Conservation (phyloP, 2,888 invertebrate genomes). For the Amorpha juglandis region DNA sequence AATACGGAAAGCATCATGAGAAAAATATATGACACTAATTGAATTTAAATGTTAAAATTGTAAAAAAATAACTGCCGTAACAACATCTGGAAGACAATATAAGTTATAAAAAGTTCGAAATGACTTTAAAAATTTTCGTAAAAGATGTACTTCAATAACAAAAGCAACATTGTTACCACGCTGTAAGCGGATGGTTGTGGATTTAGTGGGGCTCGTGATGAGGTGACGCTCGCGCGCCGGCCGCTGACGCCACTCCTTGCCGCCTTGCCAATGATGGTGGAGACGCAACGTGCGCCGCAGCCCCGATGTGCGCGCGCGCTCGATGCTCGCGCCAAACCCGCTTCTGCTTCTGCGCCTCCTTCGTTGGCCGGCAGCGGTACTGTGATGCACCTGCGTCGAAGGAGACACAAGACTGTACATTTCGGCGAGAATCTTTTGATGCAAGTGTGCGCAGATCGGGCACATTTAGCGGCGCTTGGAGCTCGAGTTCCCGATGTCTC, state of each 20-base stretch:
- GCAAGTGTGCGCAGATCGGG: constrained; percentile 90
- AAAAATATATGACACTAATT: not conserved
- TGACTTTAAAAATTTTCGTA: constrained; percentile 45
- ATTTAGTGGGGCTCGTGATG: constrained; percentile 62
- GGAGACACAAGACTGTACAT: constrained; percentile 91
- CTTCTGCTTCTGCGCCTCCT: constrained; percentile 83
- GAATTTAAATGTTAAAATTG: not conserved
- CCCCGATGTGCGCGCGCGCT: constrained; percentile 76
- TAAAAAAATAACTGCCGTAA: not conserved
- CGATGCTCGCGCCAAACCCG: constrained; percentile 75
- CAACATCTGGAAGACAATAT: not conserved
- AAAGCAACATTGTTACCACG: constrained; percentile 43
- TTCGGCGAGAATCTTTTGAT: constrained; percentile 90
- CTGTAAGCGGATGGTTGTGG: constrained; percentile 45
- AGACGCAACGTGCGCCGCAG: constrained; percentile 80
- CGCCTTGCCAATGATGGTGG: constrained; percentile 83
- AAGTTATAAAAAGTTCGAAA: constrained; percentile 29
- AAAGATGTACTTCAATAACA: constrained; percentile 46
- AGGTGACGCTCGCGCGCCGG: constrained; percentile 80
- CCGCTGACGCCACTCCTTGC: constrained; percentile 80
- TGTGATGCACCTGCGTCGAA: constrained; percentile 86
- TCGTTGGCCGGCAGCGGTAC: constrained; percentile 80
- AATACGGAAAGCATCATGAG: not conserved
- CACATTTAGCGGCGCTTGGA: constrained; percentile 77
- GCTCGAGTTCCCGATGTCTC: constrained; percentile 78